Evolutionary conservation across 1,140 invertebrate species (phyloP).

Genomic region (Brevipalpus yothersi): DNA sequence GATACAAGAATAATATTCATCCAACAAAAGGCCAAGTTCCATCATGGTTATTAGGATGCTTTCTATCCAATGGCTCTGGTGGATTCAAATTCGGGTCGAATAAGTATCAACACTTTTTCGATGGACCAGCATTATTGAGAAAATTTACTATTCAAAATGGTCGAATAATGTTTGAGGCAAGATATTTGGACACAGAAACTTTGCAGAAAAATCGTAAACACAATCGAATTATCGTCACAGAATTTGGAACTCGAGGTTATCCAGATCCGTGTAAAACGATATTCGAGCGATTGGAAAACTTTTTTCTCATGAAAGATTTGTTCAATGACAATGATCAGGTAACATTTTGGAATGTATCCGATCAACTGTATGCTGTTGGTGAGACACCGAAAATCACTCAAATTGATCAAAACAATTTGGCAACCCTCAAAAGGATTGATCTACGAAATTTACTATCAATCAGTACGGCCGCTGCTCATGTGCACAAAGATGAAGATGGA

Average conservation of each 20-base stretch:
- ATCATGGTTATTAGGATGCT: constrained; percentile 20
- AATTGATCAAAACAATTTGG: constrained; percentile 20
- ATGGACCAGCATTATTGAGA: constrained; percentile 24
- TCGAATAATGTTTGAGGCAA: constrained; percentile 19
- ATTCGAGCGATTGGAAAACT: constrained; percentile 17
- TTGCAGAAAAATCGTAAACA: constrained; percentile 20
- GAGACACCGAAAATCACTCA: constrained; percentile 19
- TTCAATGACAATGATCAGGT: constrained; percentile 22
- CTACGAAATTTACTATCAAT: constrained; percentile 39
- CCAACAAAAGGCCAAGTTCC: constrained; percentile 18
- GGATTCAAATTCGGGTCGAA: constrained; percentile 19
- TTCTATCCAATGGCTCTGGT: constrained; percentile 23
- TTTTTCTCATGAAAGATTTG: constrained; percentile 24
- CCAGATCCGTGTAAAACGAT: constrained; percentile 24
- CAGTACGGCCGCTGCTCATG: constrained; percentile 50
- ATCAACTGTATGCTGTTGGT: constrained; percentile 22
- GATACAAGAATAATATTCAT: too few species aligned
- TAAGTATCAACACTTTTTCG: constrained; percentile 25
- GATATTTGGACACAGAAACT: constrained; percentile 19
- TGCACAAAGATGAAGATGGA: constrained; percentile 47
- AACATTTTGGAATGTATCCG: constrained; percentile 17
- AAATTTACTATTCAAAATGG: constrained; percentile 19
- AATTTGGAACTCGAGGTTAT: constrained; percentile 48
- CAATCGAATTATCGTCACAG: constrained; percentile 39
- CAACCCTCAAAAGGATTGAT: constrained; percentile 27